phyloP scores from a whole-genome alignment of 2,797 vertebrate species.

The Xiphorhynchus erythropygius region DNA sequence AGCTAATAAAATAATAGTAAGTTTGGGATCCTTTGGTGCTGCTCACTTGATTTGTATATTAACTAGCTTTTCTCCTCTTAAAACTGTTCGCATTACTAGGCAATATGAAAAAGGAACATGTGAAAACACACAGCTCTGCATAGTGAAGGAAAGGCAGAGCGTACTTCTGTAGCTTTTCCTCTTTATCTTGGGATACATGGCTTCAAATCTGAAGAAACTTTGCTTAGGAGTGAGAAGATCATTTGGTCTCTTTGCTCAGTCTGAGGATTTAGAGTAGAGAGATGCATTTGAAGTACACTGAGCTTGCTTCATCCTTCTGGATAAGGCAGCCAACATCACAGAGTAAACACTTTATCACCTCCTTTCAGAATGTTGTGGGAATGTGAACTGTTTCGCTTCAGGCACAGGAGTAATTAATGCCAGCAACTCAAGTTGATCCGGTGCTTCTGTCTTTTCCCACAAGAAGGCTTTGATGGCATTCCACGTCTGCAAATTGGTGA shows the following conservation, averaged over 20 bases:
- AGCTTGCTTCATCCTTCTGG: constrained; percentile 3
- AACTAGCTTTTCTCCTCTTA: background rate
- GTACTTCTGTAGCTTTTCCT: background rate
- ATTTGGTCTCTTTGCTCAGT: background rate
- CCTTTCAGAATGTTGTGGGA: background rate
- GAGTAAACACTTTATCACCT: background rate
- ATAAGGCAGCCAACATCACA: background rate
- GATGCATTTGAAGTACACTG: background rate
- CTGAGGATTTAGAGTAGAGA: background rate
- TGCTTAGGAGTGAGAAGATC: background rate
- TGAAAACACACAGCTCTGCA: background rate
- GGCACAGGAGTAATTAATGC: background rate
- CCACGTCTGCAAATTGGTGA: background rate
- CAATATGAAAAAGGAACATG: background rate
- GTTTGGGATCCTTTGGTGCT: background rate
- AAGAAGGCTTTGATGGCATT: background rate
- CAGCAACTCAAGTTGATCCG: background rate
- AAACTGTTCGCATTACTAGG: background rate
- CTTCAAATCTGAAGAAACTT: background rate
- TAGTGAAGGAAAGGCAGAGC: background rate
- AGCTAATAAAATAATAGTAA: background rate
- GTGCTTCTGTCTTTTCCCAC: background rate
- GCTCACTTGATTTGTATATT: rapidly evolving
- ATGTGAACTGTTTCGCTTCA: background rate
- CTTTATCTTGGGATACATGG: background rate